phyloP scores from a whole-genome alignment of 2,888 invertebrate species.

The Oscheius sp. region DNA sequence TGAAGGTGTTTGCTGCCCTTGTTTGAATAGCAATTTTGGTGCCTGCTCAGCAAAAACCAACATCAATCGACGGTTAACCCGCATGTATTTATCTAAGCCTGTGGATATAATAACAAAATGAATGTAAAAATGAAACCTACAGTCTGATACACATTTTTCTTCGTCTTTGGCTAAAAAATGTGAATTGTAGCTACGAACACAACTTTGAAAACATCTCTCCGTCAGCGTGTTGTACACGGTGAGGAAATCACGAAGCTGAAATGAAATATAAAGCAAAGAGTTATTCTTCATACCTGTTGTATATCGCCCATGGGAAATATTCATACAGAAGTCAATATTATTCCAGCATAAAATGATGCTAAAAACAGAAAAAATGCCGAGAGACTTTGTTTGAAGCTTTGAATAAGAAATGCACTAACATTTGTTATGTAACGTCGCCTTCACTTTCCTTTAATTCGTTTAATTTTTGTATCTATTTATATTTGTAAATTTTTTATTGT shows the following conservation, averaged over 20 bases:
- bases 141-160: slow-evolving; percentile 51
- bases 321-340: too few relatives aligned
- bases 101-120: slow-evolving; percentile 18
- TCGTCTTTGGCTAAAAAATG: slow-evolving; percentile 50
- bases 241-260: slow-evolving; percentile 65
- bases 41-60: slow-evolving; percentile 63
- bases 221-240: slow-evolving; percentile 68
- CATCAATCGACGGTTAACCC: slow-evolving; percentile 66
- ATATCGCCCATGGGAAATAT: slow-evolving; percentile 20
- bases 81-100: slow-evolving; percentile 68
- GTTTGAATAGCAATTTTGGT: slow-evolving; percentile 61
- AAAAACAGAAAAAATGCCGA: not conserved
- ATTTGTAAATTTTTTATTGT: too few relatives aligned
- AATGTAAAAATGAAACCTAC: slow-evolving; percentile 38
- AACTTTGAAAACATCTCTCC: slow-evolving; percentile 63
- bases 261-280: not conserved
- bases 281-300: too few relatives aligned
- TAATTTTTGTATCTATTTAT: too few relatives aligned
- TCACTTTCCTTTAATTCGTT: too few relatives aligned
- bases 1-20: slow-evolving; percentile 47
- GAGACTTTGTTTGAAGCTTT: too few relatives aligned
- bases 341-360: not conserved
- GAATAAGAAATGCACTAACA: too few relatives aligned
- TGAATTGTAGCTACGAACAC: slow-evolving; percentile 61
- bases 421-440: too few relatives aligned